These are phyloP conservation scores for Megathymus violae DNA, from an alignment of 1,140 invertebrate genomes.

Conservation along the genomic window DNA sequence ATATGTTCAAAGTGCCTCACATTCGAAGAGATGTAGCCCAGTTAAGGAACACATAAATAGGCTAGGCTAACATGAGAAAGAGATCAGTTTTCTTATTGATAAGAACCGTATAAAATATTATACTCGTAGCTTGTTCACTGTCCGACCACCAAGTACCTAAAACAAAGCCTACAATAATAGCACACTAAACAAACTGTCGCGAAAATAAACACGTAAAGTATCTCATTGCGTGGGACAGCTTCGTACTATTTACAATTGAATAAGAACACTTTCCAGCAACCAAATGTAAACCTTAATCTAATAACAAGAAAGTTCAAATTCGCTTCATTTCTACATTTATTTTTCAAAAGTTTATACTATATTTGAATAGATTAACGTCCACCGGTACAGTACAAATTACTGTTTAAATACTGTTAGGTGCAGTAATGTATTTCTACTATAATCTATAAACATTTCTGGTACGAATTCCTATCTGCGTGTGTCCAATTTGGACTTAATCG, in stretches of 20 bases:
- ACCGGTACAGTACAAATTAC: neutral
- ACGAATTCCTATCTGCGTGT: too few relatives aligned
- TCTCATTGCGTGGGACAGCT: constrained; percentile 22
- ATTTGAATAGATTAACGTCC: neutral
- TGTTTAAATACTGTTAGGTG: neutral
- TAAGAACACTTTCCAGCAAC: neutral
- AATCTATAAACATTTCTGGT: neutral
- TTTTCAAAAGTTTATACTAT: neutral
- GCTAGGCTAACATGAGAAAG: too few relatives aligned
- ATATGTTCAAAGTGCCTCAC: too few relatives aligned
- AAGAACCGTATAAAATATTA: too few relatives aligned
- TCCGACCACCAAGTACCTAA: neutral
- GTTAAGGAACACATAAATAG: too few relatives aligned
- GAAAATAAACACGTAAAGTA: constrained; percentile 25
- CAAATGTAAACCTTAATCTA: neutral
- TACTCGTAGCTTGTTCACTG: neutral
- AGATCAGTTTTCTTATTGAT: too few relatives aligned
- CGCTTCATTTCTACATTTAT: neutral
- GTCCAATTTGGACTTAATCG: too few relatives aligned
- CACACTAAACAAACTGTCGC: neutral
- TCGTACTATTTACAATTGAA: constrained; percentile 11
- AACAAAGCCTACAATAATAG: constrained; percentile 1
- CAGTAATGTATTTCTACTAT: neutral
- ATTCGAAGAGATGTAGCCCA: too few relatives aligned
- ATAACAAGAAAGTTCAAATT: neutral